A percentile compares a stretch with the other conserved stretches of the same genome.
These are phyloP conservation scores for Acronicta psi DNA, from an alignment of 2,888 invertebrate species.

Conservation along the genomic window DNA sequence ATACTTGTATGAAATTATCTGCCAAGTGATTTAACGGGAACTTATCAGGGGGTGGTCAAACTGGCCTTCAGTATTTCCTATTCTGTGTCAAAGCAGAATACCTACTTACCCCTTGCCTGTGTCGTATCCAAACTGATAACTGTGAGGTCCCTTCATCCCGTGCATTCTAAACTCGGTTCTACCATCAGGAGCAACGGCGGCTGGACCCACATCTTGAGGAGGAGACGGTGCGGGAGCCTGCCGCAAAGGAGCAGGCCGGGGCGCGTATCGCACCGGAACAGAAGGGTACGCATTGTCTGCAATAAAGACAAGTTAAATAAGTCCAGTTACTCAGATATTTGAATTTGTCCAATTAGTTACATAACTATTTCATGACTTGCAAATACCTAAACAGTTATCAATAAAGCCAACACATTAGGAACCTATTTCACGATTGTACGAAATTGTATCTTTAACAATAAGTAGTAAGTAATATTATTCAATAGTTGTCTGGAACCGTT, in stretches of 20 bases:
- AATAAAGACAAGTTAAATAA: constrained; percentile 26
- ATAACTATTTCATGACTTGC: neutral
- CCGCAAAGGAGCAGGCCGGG: constrained; percentile 63
- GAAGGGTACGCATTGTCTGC: constrained; percentile 68
- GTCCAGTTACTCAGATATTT: neutral
- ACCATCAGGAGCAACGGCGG: constrained; percentile 76
- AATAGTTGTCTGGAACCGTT: constrained; percentile 23
- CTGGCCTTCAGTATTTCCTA: no score
- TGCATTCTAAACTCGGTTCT: constrained; percentile 94
- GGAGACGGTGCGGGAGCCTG: constrained; percentile 64
- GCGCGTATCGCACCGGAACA: constrained; percentile 62
- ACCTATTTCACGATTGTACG: constrained; percentile 13
- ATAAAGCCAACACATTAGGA: constrained; percentile 19
- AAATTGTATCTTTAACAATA: constrained; percentile 41
- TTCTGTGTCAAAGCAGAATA: neutral
- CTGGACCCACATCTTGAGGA: constrained; percentile 58
- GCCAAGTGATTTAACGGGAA: no score
- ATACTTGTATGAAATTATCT: no score
- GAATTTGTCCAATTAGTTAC: no score
- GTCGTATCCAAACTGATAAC: constrained; percentile 95
- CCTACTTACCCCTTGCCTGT: constrained; percentile 94
- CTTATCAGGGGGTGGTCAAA: no score
- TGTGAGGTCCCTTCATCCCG: constrained; percentile 94
- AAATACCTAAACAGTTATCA: constrained; percentile 10
- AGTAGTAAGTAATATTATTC: constrained; percentile 43